Conservation (phyloP, 37 sponge, comb jelly and placozoan species). For the Spongilla lacustris region DNA sequence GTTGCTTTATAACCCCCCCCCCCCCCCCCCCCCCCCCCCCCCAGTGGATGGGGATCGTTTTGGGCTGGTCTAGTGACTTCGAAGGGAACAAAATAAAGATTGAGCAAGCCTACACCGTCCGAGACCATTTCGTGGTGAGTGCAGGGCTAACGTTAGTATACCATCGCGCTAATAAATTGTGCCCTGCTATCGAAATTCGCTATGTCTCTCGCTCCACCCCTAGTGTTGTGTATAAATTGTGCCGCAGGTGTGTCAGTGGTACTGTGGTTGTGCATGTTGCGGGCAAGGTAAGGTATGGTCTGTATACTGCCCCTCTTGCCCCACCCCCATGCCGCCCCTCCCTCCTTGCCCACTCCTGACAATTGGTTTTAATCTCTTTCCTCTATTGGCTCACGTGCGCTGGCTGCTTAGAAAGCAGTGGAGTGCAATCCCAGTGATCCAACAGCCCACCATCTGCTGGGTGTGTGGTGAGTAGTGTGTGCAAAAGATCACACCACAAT, state of each 20-base stretch:
- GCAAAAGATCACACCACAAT: background rate
- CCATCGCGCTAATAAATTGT: background rate
- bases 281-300: no score
- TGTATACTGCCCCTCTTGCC: no score
- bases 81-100: slow-evolving; percentile 70
- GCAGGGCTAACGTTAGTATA: background rate
- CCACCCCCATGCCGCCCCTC: background rate
- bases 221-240: no score
- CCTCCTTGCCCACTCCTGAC: background rate
- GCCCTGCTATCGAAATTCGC: no score
- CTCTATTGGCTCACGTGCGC: background rate
- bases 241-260: no score
- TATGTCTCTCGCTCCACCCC: no score
- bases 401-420: slow-evolving; percentile 57
- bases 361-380: background rate
- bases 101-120: slow-evolving; percentile 57
- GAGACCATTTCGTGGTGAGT: slow-evolving; percentile 76
- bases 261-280: no score
- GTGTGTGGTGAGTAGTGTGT: slow-evolving; percentile 63
- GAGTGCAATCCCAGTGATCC: slow-evolving; percentile 52
- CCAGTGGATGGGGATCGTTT: slow-evolving; percentile 71
- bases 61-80: slow-evolving; percentile 41
- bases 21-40: no score
- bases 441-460: slow-evolving; percentile 45
- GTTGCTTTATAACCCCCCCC: no score